Conservation (phyloP, 2,113 vertebrate genomes). For the Chloropsis hardwickii region DNA sequence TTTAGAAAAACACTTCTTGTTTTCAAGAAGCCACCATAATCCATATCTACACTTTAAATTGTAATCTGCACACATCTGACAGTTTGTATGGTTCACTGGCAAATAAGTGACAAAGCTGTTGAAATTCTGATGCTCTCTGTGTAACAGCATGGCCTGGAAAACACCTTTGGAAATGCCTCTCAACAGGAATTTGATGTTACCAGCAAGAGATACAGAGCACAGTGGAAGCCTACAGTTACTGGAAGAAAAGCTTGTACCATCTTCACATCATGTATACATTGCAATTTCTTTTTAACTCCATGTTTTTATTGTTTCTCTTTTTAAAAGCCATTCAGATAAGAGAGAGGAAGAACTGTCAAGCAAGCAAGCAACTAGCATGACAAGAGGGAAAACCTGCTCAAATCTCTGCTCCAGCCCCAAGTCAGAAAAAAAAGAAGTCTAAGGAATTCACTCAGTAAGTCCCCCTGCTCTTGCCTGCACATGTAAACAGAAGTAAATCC, state of each 20-base stretch:
- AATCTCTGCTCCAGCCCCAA: background rate
- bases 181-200: background rate
- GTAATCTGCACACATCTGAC: background rate
- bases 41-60: background rate
- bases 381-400: background rate
- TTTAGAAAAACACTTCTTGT: background rate
- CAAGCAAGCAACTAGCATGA: background rate
- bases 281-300: background rate
- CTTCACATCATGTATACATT: background rate
- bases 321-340: background rate
- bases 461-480: background rate
- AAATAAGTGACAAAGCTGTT: background rate
- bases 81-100: background rate
- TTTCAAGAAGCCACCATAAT: background rate
- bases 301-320: background rate
- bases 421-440: background rate
- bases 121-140: background rate
- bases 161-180: background rate
- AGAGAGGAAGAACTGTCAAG: background rate
- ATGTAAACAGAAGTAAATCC: background rate
- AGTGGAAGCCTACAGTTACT: background rate
- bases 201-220: background rate
- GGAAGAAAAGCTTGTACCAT: background rate
- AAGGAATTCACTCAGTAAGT: background rate
- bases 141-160: background rate